Conservation (phyloP, 2,113 vertebrate species). For the Anseranas semipalmata region DNA sequence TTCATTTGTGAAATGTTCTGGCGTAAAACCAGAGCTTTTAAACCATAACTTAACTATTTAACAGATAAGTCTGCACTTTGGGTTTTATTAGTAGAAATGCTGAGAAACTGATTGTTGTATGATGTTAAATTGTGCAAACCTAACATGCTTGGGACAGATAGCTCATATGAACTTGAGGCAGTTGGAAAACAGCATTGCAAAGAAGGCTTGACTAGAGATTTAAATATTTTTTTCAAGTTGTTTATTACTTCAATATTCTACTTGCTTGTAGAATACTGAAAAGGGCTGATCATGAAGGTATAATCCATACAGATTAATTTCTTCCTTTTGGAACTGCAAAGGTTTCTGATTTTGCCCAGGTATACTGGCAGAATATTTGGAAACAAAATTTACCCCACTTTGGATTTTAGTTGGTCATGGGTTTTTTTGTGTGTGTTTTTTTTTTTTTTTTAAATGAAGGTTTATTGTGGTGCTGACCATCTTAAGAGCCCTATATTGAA, state of each 20-base stretch:
- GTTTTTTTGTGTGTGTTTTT: no score
- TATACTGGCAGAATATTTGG: not conserved
- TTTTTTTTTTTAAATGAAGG: not conserved
- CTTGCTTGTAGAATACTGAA: constrained; percentile 56
- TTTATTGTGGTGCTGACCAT: not conserved
- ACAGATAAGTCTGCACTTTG: not conserved
- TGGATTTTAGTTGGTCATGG: not conserved
- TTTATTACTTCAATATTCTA: constrained; percentile 46
- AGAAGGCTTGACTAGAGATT: not conserved
- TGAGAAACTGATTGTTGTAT: not conserved
- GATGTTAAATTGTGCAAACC: constrained; percentile 35
- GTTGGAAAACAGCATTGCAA: not conserved
- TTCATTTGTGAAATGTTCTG: not conserved
- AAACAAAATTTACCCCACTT: not conserved
- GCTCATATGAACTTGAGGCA: not conserved
- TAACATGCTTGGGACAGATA: not conserved
- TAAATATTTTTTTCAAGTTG: not conserved
- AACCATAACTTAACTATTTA: not conserved
- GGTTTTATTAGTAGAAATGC: not conserved
- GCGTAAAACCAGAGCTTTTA: not conserved
- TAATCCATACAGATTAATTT: constrained; percentile 42
- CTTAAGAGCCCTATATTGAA: not conserved
- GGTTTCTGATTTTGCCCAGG: not conserved
- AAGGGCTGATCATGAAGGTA: not conserved
- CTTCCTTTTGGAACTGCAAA: not conserved